A percentile compares a stretch with the other conserved stretches of the same genome.
Evolutionary conservation across 2,797 vertebrate species (phyloP).

Genomic region (Acanthopagrus latus): DNA sequence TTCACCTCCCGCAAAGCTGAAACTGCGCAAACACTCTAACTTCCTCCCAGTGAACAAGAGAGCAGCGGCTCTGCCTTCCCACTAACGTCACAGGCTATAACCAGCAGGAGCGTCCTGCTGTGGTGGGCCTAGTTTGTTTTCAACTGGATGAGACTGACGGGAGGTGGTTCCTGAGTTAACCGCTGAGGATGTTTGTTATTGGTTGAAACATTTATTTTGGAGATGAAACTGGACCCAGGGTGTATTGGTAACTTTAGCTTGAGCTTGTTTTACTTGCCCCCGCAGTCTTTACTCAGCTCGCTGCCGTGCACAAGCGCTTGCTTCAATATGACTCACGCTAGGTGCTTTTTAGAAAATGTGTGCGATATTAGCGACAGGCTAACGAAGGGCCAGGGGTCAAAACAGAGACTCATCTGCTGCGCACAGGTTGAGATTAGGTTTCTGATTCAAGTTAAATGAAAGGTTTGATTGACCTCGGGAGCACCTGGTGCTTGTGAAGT

Average conservation of each 20-base stretch:
- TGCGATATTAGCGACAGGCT: not conserved
- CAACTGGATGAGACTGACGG: conserved; percentile 23
- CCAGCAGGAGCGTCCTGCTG: conserved; percentile 5
- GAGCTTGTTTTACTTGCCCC: conserved; percentile 36
- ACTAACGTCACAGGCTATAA: conserved; percentile 3
- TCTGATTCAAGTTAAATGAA: not conserved
- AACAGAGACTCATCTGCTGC: not conserved
- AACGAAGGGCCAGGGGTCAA: not conserved
- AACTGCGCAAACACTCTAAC: not conserved
- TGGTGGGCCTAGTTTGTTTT: conserved; percentile 38
- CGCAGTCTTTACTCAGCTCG: conserved; percentile 21
- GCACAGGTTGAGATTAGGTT: not conserved
- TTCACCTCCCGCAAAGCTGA: not conserved
- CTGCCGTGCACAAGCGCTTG: conserved; percentile 11
- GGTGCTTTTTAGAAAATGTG: conserved; percentile 12
- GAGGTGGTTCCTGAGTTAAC: conserved; percentile 27
- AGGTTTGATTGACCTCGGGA: not conserved
- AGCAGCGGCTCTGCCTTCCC: not conserved
- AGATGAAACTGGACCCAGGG: conserved; percentile 35
- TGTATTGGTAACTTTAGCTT: conserved; percentile 25
- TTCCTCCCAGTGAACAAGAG: not conserved
- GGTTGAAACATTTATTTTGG: conserved; percentile 41
- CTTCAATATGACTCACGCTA: not conserved
- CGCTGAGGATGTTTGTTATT: conserved; percentile 47
- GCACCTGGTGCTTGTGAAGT: conserved; percentile 10